A percentile compares a stretch with the other conserved stretches of the same genome.
These are phyloP conservation scores for Melieria omissa DNA, from an alignment of 2,888 invertebrate species.

Conservation along the genomic window DNA sequence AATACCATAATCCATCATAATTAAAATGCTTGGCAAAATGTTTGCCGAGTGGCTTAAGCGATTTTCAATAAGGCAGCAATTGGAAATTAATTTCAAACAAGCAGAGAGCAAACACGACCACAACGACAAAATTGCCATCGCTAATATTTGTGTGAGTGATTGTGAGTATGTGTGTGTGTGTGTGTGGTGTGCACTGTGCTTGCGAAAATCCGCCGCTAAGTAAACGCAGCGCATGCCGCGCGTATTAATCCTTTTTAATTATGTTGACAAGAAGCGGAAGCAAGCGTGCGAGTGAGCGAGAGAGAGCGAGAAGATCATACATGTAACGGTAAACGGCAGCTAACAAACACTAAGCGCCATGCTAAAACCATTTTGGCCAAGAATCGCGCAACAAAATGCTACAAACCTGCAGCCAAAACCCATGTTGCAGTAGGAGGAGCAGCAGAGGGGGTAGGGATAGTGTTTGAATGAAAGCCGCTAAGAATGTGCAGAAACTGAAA, in stretches of 20 bases:
- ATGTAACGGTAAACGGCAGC: too few relatives aligned
- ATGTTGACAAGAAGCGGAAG: constrained; percentile 11
- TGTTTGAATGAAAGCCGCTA: too few relatives aligned
- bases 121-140: not conserved
- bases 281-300: too few relatives aligned
- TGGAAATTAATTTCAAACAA: constrained; percentile 39
- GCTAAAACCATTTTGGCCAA: too few relatives aligned
- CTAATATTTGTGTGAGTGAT: not conserved
- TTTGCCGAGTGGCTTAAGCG: constrained; percentile 39
- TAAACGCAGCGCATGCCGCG: not conserved
- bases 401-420: too few relatives aligned
- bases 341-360: too few relatives aligned
- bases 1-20: constrained; percentile 44
- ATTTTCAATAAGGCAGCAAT: constrained; percentile 42
- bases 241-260: constrained; percentile 26
- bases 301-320: too few relatives aligned
- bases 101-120: not conserved
- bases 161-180: not conserved
- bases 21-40: constrained; percentile 41
- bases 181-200: not conserved
- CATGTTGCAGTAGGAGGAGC: too few relatives aligned
- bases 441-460: too few relatives aligned
- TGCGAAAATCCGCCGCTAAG: not conserved
- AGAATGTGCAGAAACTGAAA: too few relatives aligned
- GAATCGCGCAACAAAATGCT: too few relatives aligned